phyloP scores from a whole-genome alignment of 2,888 invertebrate genomes.

The Theretra japonica region DNA sequence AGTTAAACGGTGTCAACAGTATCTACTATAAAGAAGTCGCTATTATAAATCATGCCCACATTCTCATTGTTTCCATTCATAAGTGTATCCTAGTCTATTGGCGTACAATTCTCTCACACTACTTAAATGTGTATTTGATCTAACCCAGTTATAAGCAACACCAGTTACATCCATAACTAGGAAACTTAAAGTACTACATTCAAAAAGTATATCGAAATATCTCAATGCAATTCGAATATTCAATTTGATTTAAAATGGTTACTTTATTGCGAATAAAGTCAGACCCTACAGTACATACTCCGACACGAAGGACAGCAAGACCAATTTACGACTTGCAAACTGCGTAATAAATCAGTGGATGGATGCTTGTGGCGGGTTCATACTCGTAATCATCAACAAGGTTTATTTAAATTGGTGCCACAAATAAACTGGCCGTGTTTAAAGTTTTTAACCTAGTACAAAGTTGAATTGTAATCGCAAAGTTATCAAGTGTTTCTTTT shows the following conservation, averaged over 20 bases:
- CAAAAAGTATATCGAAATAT: too few relatives aligned
- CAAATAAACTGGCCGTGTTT: slow-evolving; percentile 57
- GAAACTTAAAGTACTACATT: too few relatives aligned
- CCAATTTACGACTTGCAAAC: slow-evolving; percentile 55
- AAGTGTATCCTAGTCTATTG: slow-evolving; percentile 6
- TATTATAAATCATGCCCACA: not conserved
- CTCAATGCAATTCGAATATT: too few relatives aligned
- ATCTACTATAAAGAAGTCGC: not conserved
- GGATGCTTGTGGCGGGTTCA: slow-evolving; percentile 48
- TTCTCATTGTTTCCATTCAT: slow-evolving; percentile 16
- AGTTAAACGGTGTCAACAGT: not conserved
- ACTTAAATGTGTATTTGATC: slow-evolving; percentile 23
- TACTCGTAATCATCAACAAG: slow-evolving; percentile 55
- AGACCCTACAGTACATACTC: slow-evolving; percentile 44
- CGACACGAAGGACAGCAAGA: slow-evolving; percentile 43
- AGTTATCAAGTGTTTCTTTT: slow-evolving; percentile 13
- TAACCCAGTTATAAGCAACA: not conserved
- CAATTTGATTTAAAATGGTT: not conserved
- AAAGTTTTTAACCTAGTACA: slow-evolving; percentile 38
- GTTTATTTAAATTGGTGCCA: slow-evolving; percentile 66
- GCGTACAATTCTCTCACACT: slow-evolving; percentile 2
- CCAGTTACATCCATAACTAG: not conserved
- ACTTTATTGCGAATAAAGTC: slow-evolving; percentile 33
- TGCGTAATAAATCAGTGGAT: slow-evolving; percentile 49
- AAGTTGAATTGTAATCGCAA: slow-evolving; percentile 15